Evolutionary conservation across 2,888 invertebrate species (phyloP), one percentile per base, ranked within the genome.

Genomic region (Tenthredo amoena): DNA sequence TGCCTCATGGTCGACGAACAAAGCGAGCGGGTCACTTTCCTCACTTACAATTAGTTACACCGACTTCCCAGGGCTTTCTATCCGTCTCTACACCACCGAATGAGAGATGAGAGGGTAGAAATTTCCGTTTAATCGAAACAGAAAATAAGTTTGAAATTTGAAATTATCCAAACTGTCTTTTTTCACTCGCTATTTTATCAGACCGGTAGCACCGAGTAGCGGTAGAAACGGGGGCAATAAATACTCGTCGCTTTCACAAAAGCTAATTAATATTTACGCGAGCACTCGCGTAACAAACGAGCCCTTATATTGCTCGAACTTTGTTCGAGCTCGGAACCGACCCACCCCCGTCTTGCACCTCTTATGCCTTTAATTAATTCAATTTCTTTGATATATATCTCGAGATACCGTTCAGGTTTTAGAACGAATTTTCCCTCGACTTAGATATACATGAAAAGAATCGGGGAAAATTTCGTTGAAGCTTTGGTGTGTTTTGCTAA

Each of bases 11-110:
- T 55, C 77, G 87, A 88, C 87, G 89, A 91, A 92, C 91, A 91
- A 92, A 92, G 92, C 91, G 92, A 91, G 92, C 92, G 91, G 92
- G 92, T 92, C 92, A 92, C 92, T 92, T 81, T 92, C 91, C 91
- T 91, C 92, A 90, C 91, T 92, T 92, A 91, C 92, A 91, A 91
- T 92, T 92, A 91, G 92, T 92, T 92, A 91, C 47, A 89, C 88
- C 89, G 84, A 74, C 72, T 83, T 85, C 18, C 85, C 72, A 85
- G 86, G 15, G 40, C 34, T 71, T 37, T 18, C 71, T 37, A 12
- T 6, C 34, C 37, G 15, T 10, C 37, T n/a, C 37, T 34, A 7
- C 12, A 43, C 43, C 3, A 15, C 43, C 50, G n/a, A 47, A 26
- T 71, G 18, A 71, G 72, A 62, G 26, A 62, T 62, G 0, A 21